phyloP scores from a whole-genome alignment of 37 sponge, comb jelly and placozoan species.

The Diacarnus erythraeanus region DNA sequence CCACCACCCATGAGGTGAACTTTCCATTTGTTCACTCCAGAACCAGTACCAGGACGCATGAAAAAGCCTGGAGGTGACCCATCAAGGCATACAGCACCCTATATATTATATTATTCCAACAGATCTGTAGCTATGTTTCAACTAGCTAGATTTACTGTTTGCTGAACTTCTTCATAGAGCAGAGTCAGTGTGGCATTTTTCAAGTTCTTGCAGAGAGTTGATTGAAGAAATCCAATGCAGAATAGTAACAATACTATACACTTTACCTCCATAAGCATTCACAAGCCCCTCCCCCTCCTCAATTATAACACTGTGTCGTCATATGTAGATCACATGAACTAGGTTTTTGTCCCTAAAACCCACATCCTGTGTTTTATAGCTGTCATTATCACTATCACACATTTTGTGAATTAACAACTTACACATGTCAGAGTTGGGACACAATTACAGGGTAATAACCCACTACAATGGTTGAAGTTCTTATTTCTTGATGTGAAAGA shows the following conservation, averaged over 20 bases:
- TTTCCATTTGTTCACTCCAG: constrained; percentile 68
- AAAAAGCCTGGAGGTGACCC: constrained; percentile 81
- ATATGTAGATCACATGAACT: too few species aligned
- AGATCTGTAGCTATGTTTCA: not conserved
- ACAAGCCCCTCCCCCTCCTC: too few species aligned
- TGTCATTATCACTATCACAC: too few species aligned
- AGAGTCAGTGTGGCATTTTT: constrained; percentile 24
- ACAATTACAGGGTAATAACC: too few species aligned
- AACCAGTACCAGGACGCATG: constrained; percentile 14
- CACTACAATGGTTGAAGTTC: too few species aligned
- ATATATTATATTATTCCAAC: not conserved
- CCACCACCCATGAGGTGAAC: constrained; percentile 82
- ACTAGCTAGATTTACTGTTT: not conserved
- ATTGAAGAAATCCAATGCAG: not conserved
- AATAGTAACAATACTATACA: not conserved
- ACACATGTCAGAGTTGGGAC: too few species aligned
- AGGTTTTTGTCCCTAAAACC: too few species aligned
- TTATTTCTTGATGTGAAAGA: too few species aligned
- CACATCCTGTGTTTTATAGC: too few species aligned
- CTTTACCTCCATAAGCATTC: too few species aligned
- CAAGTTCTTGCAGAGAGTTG: constrained; percentile 1
- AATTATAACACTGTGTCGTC: too few species aligned
- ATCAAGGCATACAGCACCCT: constrained; percentile 88
- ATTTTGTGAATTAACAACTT: too few species aligned
- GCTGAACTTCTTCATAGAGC: not conserved